Conservation (phyloP, 2,888 invertebrate genomes). For the Lacanobia wlatinum region DNA sequence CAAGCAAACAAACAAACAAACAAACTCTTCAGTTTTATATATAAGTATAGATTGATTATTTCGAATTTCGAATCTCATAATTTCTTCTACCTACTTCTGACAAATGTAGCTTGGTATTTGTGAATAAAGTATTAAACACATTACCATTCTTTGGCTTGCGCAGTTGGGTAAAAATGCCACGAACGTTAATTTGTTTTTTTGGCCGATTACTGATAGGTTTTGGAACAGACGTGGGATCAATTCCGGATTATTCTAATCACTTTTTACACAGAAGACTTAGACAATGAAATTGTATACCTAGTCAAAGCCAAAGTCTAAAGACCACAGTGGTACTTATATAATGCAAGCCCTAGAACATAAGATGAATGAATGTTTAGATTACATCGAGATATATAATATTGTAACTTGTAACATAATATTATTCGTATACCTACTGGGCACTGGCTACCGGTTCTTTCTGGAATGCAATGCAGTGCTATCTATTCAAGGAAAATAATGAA, state of each 20-base stretch:
- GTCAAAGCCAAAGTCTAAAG: no score
- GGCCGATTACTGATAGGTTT: neutral
- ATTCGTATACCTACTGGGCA: conserved; percentile 17
- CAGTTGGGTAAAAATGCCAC: no score
- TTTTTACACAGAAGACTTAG: neutral
- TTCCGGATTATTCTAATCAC: neutral
- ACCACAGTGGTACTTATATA: no score
- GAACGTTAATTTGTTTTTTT: neutral
- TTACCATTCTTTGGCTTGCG: no score
- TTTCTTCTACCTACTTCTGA: neutral
- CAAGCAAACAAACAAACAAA: no score
- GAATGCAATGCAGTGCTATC: conserved; percentile 62
- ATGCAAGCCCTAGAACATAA: neutral
- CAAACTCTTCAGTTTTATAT: no score
- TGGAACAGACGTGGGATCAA: conserved; percentile 1
- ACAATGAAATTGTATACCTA: no score
- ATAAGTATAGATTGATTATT: no score
- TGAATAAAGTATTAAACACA: neutral
- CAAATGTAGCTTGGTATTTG: neutral
- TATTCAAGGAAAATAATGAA: conserved; percentile 68
- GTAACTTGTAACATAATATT: conserved; percentile 41
- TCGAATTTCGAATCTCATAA: neutral
- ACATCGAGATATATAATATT: conserved; percentile 15
- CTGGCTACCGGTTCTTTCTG: conserved; percentile 44
- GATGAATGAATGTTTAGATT: conserved; percentile 26